These are phyloP conservation scores for Tonatia bakeri DNA, from an alignment of 2,113 vertebrate genomes.

Conservation along the genomic window DNA sequence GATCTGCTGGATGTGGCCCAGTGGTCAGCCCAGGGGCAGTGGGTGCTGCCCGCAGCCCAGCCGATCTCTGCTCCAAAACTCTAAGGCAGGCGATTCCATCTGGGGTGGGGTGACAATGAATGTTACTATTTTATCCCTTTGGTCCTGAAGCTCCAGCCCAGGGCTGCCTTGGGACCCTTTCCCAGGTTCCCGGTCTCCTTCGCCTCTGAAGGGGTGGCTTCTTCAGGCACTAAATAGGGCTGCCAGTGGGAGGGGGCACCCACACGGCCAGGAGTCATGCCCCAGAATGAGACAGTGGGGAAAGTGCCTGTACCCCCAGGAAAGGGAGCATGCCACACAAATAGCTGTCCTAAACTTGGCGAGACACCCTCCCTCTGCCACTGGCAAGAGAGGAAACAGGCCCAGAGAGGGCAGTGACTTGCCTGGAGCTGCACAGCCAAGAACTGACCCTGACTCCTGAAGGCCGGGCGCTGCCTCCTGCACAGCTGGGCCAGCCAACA, in stretches of 20 bases:
- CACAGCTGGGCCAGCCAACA: background rate
- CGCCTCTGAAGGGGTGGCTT: background rate
- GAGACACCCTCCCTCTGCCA: background rate
- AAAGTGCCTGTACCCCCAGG: background rate
- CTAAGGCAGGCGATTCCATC: background rate
- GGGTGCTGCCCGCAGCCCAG: fast-evolving
- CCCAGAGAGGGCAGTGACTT: background rate
- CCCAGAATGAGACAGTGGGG: background rate
- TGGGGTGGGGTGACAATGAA: background rate
- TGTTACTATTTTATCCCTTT: background rate
- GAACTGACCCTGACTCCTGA: background rate
- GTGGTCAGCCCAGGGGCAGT: background rate
- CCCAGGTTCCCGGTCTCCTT: background rate
- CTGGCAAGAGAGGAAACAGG: background rate
- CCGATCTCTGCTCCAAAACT: background rate
- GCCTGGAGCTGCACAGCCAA: background rate
- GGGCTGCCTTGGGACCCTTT: background rate
- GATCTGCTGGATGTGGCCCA: background rate
- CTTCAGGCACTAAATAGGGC: background rate
- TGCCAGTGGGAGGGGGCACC: background rate
- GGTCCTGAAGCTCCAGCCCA: background rate
- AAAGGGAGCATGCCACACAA: background rate
- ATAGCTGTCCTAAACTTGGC: background rate
- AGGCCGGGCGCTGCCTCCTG: background rate
- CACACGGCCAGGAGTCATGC: background rate